Evolutionary conservation across 2,113 vertebrate genomes (phyloP), one percentile per base, ranked within the genome.

Genomic region (Brachypodius melanocephalos): DNA sequence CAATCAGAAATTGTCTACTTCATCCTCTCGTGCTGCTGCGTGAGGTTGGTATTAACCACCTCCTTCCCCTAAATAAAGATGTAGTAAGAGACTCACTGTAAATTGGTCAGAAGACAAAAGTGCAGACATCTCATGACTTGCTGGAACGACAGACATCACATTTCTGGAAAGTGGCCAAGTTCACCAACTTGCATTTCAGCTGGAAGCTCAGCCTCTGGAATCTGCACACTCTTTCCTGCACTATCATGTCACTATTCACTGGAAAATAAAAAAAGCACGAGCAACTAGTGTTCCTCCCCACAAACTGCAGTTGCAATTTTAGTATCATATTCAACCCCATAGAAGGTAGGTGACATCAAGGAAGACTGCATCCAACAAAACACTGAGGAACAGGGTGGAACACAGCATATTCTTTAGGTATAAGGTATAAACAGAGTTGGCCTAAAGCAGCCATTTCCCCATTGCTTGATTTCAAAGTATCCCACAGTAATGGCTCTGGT

Each of bases 11-110:
- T 43, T 36, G 38, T 61, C 61, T 54, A 52, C 26, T 40, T 57
- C 3, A 0, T 43, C 24, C 22, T 83, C 11, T 34, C 45, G 57
- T 46, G 40, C 29, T 52, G n/a, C 55, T 89, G 11, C 0, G 0
- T 36, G 34, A 87, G 58, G 34, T 25, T 90, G 49, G 22, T n/a
- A 79, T 13, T 59, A 82, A 55, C 13, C 31, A 5, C 0, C 14
- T 14, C 8, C 4, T 25, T 51, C 8, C 80, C 58, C 42, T 32
- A 17, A 81, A 84, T 9, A 73, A 82, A 95, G 54, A 42, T 28
- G 36, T 20, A 66, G 26, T 55, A 93, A 69, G 14, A 80, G 46
- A 46, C 18, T 69, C 9, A 5, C 19, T 43, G 36, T 32, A 85
- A 94, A 81, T 20, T 49, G 20, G 55, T 85, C 36, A 84, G 36